Base-by-base conservation (phyloP, 2,797 vertebrate species). In the Helicolenus hilgendorfi region DNA sequence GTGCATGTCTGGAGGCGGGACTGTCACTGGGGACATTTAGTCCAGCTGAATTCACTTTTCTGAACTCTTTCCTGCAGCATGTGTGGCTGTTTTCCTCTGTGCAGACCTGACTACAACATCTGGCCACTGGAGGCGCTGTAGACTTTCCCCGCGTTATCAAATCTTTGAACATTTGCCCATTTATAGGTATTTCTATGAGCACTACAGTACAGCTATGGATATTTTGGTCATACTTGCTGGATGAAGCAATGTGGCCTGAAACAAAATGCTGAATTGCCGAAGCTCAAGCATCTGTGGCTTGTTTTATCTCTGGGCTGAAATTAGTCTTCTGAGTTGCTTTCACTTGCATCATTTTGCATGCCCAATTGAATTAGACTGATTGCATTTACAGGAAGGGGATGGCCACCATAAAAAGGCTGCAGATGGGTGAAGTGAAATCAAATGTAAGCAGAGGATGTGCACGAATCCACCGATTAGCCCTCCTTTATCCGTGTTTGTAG, bases 281-380 rank as follows among this genome's bases (percentile, higher is more conserved):
- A 74, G 81, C 83, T 76, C 33, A 75, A 91, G 77, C 83, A 91
- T 91, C 86, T 87, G 84, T 80, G 65, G 41, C 72, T 90, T 89
- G 77, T 89, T 94, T 94, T 89, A 89, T 93, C 85, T 91, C 72
- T 63, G 35, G 79, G 84, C 89, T 90, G 84, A 91, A 93, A 91
- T 93, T 79, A 91, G 85, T 86, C 90, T 77, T 92, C 90, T 87
- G 81, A 92, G 84, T 92, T 95, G 84, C 91, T 83, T 93, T 94
- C 83, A 81, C 89, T 95, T 95, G 92, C 90, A 92, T 95, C 93
- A 93, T 74, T 94, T 95, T 86, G 82, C 89, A 92, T 86, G 91
- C 77, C 84, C 89, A 94, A 95, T 95, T 96, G 92, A 96, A 94
- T 95, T 92, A 94, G 84, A 94, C 84, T 90, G 91, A 95, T 93